Evolutionary conservation across 2,888 invertebrate species (phyloP), one percentile per base, ranked within the genome.

Genomic region (Heterodera filipjevi): DNA sequence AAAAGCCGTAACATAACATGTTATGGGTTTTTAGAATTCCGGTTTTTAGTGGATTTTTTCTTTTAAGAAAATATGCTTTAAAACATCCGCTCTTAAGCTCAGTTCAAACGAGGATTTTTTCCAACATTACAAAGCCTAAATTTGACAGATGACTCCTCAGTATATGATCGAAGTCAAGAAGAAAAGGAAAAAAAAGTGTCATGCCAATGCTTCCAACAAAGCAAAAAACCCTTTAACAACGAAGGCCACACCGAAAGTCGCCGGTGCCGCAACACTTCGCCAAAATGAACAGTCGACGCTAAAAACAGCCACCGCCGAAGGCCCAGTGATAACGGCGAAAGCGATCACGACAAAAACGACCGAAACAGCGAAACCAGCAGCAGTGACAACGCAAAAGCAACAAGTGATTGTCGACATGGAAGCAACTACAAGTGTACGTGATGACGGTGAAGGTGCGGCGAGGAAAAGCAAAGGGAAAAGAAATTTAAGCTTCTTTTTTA

Each of bases 131-230:
- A n/a, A n/a, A n/a, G n/a, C n/a, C n/a, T n/a, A n/a, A n/a, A n/a
- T 49, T 49, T 33, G 86, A 39, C 79, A 86, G 87, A 87, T 87
- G 86, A 84, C 88, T 12, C 84, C 88, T 19, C 87, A 87, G 76
- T 84, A 86, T 78, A 87, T 87, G 86, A 86, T 86, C 30, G 87
- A 88, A 74, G 85, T 88, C 64, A 88, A 88, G 76, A 84, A 83
- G 80, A 87, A 87, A 81, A 32, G 71, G 1, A 79, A 74, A 39
- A 79, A n/a, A 46, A 33, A 10, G 44, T 12, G 27, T 32, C 39
- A 6, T 16, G 14, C 76, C 22, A 22, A 12, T 32, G 76, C n/a
- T 22, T 70, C 35, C 32, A 66, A n/a, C 46, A n/a, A 14, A 27
- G 66, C 71, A 8, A 66, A 14, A 35, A n/a, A 27, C 16, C 14